Percentiles rank a stretch among this genome's conserved stretches.
Conservation (phyloP, 2,888 invertebrate species). For the Hyppa rectilinea region DNA sequence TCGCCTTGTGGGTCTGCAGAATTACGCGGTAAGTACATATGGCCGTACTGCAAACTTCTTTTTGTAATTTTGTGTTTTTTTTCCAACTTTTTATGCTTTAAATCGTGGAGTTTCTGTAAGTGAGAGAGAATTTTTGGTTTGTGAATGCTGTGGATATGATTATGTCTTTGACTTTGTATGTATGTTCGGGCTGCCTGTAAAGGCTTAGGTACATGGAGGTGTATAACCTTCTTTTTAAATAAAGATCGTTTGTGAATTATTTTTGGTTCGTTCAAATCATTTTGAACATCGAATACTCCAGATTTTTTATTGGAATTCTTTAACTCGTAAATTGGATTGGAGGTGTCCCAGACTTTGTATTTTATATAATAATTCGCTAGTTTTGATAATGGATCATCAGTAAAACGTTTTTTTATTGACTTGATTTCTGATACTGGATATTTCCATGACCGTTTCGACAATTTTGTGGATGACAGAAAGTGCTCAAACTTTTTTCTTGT, state of each 20-base stretch:
- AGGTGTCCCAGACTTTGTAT: conserved; percentile 79
- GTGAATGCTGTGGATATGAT: conserved; percentile 48
- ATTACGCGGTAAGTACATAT: conserved; percentile 67
- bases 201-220: conserved; percentile 66
- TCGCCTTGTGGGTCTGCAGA: conserved; percentile 75
- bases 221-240: conserved; percentile 50
- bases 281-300: conserved; percentile 69
- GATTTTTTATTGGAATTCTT: conserved; percentile 42
- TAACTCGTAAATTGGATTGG: conserved; percentile 64
- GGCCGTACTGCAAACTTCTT: conserved; percentile 68
- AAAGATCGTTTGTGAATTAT: conserved; percentile 66
- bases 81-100: conserved; percentile 53
- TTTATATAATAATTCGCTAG: conserved; percentile 81
- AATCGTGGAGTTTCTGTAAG: conserved; percentile 64
- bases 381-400: conserved; percentile 69
- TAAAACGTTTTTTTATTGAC: conserved; percentile 74
- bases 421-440: conserved; percentile 34
- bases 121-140: conserved; percentile 65
- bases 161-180: conserved; percentile 40
- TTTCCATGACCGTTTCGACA: not conserved
- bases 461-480: not conserved
- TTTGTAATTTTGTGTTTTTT: conserved; percentile 59
- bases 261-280: conserved; percentile 64
- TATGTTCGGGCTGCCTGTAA: conserved; percentile 62
- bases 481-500: conserved; percentile 35